Evolutionary conservation across 2,888 invertebrate species (phyloP).

Genomic region (Macaria liturata): DNA sequence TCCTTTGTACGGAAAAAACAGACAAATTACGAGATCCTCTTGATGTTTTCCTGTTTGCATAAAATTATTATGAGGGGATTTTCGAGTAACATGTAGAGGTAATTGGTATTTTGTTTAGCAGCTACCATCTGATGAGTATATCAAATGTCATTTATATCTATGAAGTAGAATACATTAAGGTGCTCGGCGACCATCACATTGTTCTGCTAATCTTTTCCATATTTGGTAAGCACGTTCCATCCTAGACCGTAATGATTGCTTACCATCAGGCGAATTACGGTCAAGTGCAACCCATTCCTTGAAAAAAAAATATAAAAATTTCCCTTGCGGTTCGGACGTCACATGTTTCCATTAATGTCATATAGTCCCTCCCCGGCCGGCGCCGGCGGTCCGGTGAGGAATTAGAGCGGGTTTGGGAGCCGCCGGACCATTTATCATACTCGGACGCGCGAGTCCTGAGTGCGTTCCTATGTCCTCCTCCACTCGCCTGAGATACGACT

Average conservation of each 20-base stretch:
- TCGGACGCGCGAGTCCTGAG: slow-evolving; percentile 63
- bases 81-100: no score
- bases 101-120: no score
- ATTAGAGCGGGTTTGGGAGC: slow-evolving; percentile 53
- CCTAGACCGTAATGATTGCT: no score
- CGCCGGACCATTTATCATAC: slow-evolving; percentile 72
- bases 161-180: slow-evolving; percentile 16
- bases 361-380: slow-evolving; percentile 50
- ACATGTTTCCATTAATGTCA: slow-evolving; percentile 69
- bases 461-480: slow-evolving; percentile 69
- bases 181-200: slow-evolving; percentile 15
- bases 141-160: not conserved
- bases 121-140: no score
- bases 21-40: slow-evolving; percentile 1
- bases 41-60: no score
- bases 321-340: slow-evolving; percentile 55
- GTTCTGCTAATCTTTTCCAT: slow-evolving; percentile 30
- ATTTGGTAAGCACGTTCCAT: no score
- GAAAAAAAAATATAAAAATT: no score
- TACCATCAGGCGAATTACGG: no score
- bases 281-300: no score
- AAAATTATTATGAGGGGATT: no score
- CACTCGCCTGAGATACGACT: slow-evolving; percentile 41
- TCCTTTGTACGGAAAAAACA: not conserved
- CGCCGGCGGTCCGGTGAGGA: slow-evolving; percentile 53